Evolutionary conservation across 1,140 invertebrate genomes (phyloP).

Genomic region (Drosophila nasuta): DNA sequence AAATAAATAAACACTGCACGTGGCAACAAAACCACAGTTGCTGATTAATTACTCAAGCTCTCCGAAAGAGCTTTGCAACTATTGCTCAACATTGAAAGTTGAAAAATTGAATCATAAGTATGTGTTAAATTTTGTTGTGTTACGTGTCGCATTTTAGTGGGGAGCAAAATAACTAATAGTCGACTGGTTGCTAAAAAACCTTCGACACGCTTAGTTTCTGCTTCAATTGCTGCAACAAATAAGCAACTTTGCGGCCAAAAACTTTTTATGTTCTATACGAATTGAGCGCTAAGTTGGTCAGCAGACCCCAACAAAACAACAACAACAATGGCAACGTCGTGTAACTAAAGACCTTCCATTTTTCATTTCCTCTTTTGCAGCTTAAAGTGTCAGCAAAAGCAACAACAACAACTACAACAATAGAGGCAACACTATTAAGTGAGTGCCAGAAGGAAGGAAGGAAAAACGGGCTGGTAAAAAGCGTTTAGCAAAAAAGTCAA

Average conservation of each 20-base stretch:
- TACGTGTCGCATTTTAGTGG: too few species aligned
- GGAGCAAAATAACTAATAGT: conserved; percentile 21
- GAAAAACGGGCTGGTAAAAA: conserved; percentile 25
- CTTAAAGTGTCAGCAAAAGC: conserved; percentile 67
- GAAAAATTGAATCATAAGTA: not conserved
- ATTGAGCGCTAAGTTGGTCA: conserved; percentile 18
- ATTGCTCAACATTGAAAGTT: too few species aligned
- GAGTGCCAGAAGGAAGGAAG: conserved; percentile 14
- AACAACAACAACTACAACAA: conserved; percentile 26
- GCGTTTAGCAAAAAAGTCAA: not conserved
- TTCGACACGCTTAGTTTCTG: conserved; percentile 7
- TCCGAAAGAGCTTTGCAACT: too few species aligned
- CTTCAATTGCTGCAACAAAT: conserved; percentile 40
- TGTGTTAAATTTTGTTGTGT: not conserved
- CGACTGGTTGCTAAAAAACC: conserved; percentile 9
- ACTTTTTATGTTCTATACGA: conserved; percentile 13
- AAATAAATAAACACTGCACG: too few species aligned
- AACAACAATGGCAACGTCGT: conserved; percentile 15
- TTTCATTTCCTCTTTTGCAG: conserved; percentile 79
- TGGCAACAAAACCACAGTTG: too few species aligned
- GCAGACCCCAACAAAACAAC: conserved; percentile 16
- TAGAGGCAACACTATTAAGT: conserved; percentile 26
- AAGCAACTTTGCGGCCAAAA: conserved; percentile 38
- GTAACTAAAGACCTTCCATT: conserved; percentile 68
- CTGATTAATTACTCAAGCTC: too few species aligned